Evolutionary conservation across 2,888 invertebrate species (phyloP).

Genomic region (Drosophila leonis): DNA sequence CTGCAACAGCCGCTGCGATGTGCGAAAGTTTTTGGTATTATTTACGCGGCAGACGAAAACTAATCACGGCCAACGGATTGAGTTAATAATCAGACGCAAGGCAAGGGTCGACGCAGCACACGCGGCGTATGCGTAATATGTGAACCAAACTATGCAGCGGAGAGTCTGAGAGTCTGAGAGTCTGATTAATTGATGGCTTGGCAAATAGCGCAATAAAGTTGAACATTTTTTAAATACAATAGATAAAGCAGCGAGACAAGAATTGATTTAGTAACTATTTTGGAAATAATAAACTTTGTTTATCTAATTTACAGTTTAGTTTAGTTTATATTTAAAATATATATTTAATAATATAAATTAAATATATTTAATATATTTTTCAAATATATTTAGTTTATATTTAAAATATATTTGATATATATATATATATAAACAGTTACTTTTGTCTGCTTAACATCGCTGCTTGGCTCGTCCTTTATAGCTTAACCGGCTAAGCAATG

Average conservation of each 20-base stretch:
- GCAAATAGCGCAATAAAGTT: background rate
- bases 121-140: conserved; percentile 46
- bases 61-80: conserved; percentile 37
- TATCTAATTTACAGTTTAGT: too few relatives aligned
- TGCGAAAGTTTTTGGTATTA: conserved; percentile 47
- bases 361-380: background rate
- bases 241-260: background rate
- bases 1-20: conserved; percentile 1
- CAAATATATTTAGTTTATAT: background rate
- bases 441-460: too few relatives aligned
- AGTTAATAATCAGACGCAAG: conserved; percentile 12
- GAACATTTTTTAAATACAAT: background rate
- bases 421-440: too few relatives aligned
- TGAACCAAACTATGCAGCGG: background rate
- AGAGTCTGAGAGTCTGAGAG: too few relatives aligned
- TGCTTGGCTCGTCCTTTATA: too few relatives aligned
- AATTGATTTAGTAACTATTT: background rate
- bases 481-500: background rate
- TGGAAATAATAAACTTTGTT: background rate
- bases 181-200: background rate
- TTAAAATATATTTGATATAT: background rate
- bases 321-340: background rate
- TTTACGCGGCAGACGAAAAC: conserved; percentile 53
- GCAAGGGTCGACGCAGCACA: background rate
- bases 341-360: too few relatives aligned